Evolutionary conservation across 2,888 invertebrate genomes (phyloP).

Genomic region (Strigamia crassipes): DNA sequence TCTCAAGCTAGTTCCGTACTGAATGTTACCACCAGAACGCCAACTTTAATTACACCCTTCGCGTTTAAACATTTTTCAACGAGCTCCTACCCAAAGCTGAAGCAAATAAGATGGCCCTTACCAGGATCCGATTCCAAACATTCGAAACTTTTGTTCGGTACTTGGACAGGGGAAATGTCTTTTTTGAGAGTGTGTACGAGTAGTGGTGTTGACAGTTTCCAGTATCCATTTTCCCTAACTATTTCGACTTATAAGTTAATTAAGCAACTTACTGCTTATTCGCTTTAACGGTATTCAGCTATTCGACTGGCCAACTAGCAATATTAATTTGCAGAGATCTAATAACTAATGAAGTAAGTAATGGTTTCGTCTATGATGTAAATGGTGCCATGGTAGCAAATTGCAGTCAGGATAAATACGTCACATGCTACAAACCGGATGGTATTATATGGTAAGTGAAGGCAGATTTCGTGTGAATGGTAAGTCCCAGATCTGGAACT

Average conservation of each 20-base stretch:
- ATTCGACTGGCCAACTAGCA: neutral
- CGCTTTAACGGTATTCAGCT: neutral
- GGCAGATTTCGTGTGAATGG: too few species aligned
- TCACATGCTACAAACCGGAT: neutral
- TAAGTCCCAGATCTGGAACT: too few species aligned
- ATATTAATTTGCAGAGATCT: neutral
- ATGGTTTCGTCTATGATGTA: constrained; percentile 10
- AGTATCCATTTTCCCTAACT: neutral
- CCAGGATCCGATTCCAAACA: constrained; percentile 6
- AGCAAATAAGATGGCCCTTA: neutral
- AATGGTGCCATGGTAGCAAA: constrained; percentile 5
- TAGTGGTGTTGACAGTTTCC: neutral
- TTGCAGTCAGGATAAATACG: neutral
- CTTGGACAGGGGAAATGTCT: neutral
- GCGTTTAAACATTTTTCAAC: neutral
- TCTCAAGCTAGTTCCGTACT: too few species aligned
- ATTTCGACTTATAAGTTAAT: too few species aligned
- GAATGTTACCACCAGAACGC: too few species aligned
- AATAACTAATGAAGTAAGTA: neutral
- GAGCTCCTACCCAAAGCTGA: neutral
- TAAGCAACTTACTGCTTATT: neutral
- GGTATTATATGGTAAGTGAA: neutral
- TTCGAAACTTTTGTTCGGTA: too few species aligned
- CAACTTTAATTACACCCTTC: neutral
- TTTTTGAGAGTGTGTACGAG: neutral